Conservation (phyloP, 2,113 vertebrate species). For the Callithrix jacchus region DNA sequence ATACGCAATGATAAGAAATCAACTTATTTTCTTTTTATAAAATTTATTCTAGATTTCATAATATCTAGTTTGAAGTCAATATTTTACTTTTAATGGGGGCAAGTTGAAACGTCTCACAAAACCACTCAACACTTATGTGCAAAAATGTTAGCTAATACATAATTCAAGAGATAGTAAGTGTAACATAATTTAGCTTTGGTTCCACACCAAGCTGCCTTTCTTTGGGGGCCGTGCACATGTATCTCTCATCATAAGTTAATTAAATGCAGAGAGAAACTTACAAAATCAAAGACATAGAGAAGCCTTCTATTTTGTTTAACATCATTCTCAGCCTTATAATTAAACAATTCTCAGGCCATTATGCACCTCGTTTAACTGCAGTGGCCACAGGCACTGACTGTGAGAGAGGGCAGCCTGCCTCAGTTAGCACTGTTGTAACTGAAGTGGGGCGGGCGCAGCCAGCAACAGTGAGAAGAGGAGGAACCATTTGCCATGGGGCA, state of each 20-base stretch:
- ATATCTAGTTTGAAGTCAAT: not conserved
- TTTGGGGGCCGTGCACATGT: not conserved
- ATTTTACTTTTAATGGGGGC: not conserved
- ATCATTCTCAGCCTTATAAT: not conserved
- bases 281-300: not conserved
- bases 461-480: accelerated
- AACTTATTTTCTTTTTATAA: not conserved
- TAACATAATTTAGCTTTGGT: not conserved
- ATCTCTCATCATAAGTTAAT: not conserved
- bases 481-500: accelerated
- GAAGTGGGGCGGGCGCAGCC: not conserved
- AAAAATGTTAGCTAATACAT: not conserved
- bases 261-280: not conserved
- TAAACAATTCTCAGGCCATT: not conserved
- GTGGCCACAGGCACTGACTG: accelerated
- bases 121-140: too few relatives aligned
- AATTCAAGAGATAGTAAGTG: not conserved
- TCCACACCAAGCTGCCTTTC: not conserved
- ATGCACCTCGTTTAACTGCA: accelerated
- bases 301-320: not conserved
- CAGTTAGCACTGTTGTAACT: accelerated
- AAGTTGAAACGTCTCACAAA: not conserved
- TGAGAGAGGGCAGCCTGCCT: accelerated
- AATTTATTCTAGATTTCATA: not conserved
- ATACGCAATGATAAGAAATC: not conserved